These are phyloP conservation scores for Metopolophium dirhodum DNA, from an alignment of 1,140 invertebrate species.

Conservation along the genomic window DNA sequence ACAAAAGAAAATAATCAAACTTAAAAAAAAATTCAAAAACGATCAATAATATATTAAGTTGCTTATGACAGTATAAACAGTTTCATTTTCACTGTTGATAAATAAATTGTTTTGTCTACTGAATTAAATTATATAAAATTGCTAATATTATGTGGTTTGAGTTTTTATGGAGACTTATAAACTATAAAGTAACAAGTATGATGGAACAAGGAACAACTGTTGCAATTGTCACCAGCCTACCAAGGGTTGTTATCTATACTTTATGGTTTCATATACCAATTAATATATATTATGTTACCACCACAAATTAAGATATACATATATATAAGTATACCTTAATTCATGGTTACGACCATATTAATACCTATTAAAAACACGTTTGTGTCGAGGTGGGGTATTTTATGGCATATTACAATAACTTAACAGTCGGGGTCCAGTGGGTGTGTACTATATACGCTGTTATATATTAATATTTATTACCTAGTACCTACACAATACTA, in stretches of 20 bases:
- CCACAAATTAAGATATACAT: too few species aligned
- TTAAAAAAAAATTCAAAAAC: not conserved
- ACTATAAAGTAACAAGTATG: not conserved
- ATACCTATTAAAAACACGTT: not conserved
- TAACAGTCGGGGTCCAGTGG: not conserved
- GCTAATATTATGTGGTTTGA: not conserved
- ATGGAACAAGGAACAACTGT: not conserved
- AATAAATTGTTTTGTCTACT: not conserved
- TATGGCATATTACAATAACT: too few species aligned
- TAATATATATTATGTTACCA: too few species aligned
- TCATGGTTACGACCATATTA: not conserved
- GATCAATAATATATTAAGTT: not conserved
- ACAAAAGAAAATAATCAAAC: not conserved
- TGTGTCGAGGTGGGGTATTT: not conserved
- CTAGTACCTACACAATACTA: not conserved
- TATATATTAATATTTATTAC: not conserved
- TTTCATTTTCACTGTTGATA: not conserved
- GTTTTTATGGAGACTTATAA: not conserved
- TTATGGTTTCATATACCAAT: not conserved
- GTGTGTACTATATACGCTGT: not conserved
- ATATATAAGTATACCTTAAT: too few species aligned
- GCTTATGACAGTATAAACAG: not conserved
- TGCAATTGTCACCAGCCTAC: not conserved
- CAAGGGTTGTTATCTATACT: not conserved
- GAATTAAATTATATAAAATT: not conserved